A percentile compares a stretch with the other conserved stretches of the same genome.
Evolutionary conservation across 2,797 vertebrate species (phyloP).

Genomic region (Varecia variegata): DNA sequence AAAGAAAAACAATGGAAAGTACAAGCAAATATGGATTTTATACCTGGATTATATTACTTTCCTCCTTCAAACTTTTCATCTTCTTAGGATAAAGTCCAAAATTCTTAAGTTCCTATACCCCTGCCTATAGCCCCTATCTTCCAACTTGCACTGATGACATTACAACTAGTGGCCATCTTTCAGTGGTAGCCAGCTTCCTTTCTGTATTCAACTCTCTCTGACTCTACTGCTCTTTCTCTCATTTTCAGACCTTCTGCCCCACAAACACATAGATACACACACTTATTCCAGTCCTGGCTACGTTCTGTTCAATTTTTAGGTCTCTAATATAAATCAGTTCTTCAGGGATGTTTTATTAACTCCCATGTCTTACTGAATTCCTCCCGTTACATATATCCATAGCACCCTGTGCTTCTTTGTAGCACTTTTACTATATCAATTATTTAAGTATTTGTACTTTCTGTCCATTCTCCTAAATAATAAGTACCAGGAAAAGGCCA

Average conservation of each 20-base stretch:
- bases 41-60: neutral
- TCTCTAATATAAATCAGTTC: neutral
- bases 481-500: neutral
- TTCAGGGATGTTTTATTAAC: neutral
- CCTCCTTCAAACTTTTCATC: neutral
- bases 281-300: neutral
- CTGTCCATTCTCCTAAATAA: neutral
- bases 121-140: neutral
- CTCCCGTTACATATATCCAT: neutral
- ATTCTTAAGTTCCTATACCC: neutral
- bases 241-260: neutral
- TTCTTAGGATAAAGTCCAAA: neutral
- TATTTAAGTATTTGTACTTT: neutral
- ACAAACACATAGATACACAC: fast-evolving
- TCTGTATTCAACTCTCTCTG: neutral
- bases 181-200: neutral
- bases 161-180: neutral
- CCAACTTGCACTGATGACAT: neutral
- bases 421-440: neutral
- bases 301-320: neutral
- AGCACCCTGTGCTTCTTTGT: neutral
- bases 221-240: neutral
- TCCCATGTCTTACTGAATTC: neutral
- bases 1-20: neutral
- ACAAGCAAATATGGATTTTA: neutral